Evolutionary conservation across 2,113 vertebrate genomes (phyloP), one percentile per base, ranked within the genome.

Genomic region (Eolophus roseicapilla): DNA sequence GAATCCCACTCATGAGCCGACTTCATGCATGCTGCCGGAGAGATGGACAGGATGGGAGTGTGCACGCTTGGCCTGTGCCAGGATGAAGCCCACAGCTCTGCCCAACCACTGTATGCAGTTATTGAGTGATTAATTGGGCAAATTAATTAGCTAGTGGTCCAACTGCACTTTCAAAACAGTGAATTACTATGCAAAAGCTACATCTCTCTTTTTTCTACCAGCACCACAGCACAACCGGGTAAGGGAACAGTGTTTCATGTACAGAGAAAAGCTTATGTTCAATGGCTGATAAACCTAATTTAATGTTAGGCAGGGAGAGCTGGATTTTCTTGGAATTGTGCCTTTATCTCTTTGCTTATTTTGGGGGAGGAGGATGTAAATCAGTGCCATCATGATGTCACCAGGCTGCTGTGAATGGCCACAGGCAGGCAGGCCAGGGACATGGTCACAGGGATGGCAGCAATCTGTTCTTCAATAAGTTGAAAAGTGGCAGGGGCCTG

Each of bases 151-250:
- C 39, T 86, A 80, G 74, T 80, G 47, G 55, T 47, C 20, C 35
- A 29, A 24, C n/a, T 70, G 46, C 37, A 43, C 41, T 71, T 80
- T 25, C 62, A 80, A 94, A 83, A 25, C 10, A 31, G 43, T 9
- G 29, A 79, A 65, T 74, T 57, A 13, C 21, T 85, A 57, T 55
- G 8, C n/a, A 78, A 95, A 70, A 73, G 31, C 57, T 35, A n/a
- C 1, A 1, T 29, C 11, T 39, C 2, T 39, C 2, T 60, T 78
- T 63, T 39, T 2, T 12, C 1, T 47, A 19, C 10, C 74, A 64
- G 83, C 62, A 39, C 29, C 19, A 3, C 0, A 0, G 55, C 73
- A 53, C 0, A 1, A 57, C 33, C 20, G 39, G 52, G 13, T 27
- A 39, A 13, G 39, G 55, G 17, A 57, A 10, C 0, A 12, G 31